A percentile compares a stretch with the other conserved stretches of the same genome.
Evolutionary conservation across 2,888 invertebrate species (phyloP).

Genomic region (Drosophila vallismaia): DNA sequence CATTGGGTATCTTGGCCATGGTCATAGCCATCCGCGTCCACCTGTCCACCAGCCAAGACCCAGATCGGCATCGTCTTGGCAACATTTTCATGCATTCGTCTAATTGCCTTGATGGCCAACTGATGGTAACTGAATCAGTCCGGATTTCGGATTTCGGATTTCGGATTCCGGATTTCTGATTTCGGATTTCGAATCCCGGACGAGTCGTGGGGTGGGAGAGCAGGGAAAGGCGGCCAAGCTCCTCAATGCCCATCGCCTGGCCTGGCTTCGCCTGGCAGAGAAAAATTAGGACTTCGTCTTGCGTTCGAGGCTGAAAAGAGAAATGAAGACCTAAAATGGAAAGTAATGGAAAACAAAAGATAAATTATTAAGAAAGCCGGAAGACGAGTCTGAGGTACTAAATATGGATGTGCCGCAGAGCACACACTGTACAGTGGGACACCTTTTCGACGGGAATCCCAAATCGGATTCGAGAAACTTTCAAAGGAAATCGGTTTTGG

Average conservation of each 20-base stretch:
- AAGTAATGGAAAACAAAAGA: conserved; percentile 5
- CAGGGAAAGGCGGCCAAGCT: neutral
- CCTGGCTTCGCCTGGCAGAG: too few species aligned
- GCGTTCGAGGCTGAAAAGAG: neutral
- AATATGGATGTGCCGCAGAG: neutral
- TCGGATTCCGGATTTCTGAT: neutral
- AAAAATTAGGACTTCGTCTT: conserved; percentile 2
- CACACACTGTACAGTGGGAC: neutral
- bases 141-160: neutral
- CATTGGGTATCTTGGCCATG: conserved; percentile 28
- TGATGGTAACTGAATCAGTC: conserved; percentile 37
- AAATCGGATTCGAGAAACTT: neutral
- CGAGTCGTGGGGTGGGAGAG: conserved; percentile 1
- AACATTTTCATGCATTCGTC: conserved; percentile 10
- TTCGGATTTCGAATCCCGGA: conserved; percentile 7
- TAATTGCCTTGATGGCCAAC: conserved; percentile 32
- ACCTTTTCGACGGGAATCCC: too few species aligned
- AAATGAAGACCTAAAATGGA: conserved; percentile 10
- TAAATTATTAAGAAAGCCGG: conserved; percentile 11
- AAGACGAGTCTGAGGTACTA: neutral
- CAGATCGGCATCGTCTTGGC: neutral
- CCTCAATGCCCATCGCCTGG: neutral
- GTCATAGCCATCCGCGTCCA: conserved; percentile 34
- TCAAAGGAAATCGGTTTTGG: neutral
- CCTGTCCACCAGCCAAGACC: conserved; percentile 14